Conservation (phyloP, 2,797 vertebrate species). For the Anas flavirostris region DNA sequence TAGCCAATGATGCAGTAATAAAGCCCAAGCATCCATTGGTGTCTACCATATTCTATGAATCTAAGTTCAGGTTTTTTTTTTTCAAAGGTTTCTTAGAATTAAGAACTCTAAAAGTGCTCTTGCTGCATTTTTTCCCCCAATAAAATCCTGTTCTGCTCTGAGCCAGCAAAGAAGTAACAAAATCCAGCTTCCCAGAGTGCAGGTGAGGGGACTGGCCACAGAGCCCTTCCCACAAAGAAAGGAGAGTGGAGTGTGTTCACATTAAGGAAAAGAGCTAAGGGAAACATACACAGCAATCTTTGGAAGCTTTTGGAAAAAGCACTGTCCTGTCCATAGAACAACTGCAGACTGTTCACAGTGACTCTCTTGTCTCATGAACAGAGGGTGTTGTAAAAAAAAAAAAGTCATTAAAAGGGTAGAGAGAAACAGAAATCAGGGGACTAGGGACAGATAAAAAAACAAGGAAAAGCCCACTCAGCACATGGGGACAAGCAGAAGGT, state of each 20-base stretch:
- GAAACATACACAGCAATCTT: not conserved
- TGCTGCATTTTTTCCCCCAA: not conserved
- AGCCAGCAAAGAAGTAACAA: not conserved
- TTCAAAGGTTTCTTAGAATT: not conserved
- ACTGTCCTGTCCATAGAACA: not conserved
- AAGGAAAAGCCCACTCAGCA: not conserved
- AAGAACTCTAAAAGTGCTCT: not conserved
- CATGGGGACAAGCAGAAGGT: not conserved
- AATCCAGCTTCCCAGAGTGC: not conserved
- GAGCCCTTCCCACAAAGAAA: not conserved
- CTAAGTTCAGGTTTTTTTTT: not conserved
- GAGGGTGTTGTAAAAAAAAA: not conserved
- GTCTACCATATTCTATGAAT: not conserved
- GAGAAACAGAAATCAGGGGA: not conserved
- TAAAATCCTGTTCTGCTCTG: not conserved
- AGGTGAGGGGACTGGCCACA: not conserved
- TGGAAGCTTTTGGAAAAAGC: not conserved
- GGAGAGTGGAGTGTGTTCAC: fast-evolving
- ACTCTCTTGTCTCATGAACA: not conserved
- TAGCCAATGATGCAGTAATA: not conserved
- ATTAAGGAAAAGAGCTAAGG: not conserved
- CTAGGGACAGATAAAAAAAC: not conserved
- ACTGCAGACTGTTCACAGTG: not conserved
- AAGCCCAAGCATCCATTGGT: not conserved
- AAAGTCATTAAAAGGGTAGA: not conserved